Evolutionary conservation across 2,113 vertebrate species (phyloP).

Genomic region (Capreolus pygargus): DNA sequence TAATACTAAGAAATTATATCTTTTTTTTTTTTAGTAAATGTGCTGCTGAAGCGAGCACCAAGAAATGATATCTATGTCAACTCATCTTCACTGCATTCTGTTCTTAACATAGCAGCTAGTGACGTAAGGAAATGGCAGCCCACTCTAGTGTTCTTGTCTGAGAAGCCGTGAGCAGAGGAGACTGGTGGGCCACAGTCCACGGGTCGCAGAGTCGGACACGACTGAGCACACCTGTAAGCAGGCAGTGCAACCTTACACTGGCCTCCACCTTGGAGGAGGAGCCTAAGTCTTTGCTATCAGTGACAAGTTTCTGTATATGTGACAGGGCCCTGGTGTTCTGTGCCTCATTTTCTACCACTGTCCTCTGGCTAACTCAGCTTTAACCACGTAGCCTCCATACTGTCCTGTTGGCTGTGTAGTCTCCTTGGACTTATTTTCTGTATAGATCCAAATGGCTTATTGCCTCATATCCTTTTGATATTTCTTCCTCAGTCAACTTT

Average conservation of each 20-base stretch:
- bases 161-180: background rate
- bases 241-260: fast-evolving
- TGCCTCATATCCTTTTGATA: background rate
- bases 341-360: background rate
- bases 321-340: background rate
- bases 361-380: background rate
- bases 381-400: background rate
- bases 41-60: background rate
- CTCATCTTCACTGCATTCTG: background rate
- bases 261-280: background rate
- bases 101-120: background rate
- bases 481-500: background rate
- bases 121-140: background rate
- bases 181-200: background rate
- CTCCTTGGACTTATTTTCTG: background rate
- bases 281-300: fast-evolving
- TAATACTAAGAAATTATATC: slow-evolving; percentile 3
- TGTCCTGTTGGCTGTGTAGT: background rate
- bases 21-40: background rate
- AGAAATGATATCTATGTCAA: background rate
- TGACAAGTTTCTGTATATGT: background rate
- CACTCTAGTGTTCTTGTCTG: background rate
- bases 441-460: background rate
- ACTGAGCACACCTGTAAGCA: background rate
- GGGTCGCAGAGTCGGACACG: fast-evolving